These are phyloP conservation scores for Pangasius sanitwongsei DNA, from an alignment of 2,797 vertebrate species.

Conservation along the genomic window DNA sequence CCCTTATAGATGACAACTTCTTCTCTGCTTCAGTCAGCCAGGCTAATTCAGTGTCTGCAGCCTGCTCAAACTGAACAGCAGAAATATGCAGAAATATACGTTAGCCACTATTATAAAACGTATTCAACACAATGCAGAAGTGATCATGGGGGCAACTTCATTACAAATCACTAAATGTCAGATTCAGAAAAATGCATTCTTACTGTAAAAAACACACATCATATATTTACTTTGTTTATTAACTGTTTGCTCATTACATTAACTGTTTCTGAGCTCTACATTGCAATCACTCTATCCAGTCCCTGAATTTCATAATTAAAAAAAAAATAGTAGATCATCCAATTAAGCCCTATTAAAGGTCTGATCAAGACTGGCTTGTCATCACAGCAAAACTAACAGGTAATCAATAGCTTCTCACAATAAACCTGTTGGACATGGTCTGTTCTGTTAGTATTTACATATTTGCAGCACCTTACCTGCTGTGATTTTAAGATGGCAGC, in stretches of 20 bases:
- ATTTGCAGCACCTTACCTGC: conserved; percentile 79
- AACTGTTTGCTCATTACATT: background rate
- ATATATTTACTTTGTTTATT: background rate
- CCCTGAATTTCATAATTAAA: background rate
- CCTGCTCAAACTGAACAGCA: conserved; percentile 88
- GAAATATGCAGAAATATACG: background rate
- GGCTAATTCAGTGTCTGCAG: conserved; percentile 85
- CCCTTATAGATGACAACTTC: conserved; percentile 86
- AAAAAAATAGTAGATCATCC: background rate
- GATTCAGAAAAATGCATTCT: background rate
- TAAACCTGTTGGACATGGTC: background rate
- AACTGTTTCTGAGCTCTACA: too few species aligned
- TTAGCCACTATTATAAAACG: background rate
- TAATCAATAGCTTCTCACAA: background rate
- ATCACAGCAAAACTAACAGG: background rate
- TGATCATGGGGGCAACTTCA: background rate
- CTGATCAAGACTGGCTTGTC: background rate
- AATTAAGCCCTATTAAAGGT: background rate
- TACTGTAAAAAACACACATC: background rate
- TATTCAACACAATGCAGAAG: background rate
- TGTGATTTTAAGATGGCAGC: conserved; percentile 90
- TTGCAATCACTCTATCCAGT: background rate
- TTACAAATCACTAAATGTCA: background rate
- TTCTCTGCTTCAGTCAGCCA: conserved; percentile 89
- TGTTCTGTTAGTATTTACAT: background rate